Conservation (phyloP, 2,797 vertebrate genomes). For the Moxostoma hubbsi region DNA sequence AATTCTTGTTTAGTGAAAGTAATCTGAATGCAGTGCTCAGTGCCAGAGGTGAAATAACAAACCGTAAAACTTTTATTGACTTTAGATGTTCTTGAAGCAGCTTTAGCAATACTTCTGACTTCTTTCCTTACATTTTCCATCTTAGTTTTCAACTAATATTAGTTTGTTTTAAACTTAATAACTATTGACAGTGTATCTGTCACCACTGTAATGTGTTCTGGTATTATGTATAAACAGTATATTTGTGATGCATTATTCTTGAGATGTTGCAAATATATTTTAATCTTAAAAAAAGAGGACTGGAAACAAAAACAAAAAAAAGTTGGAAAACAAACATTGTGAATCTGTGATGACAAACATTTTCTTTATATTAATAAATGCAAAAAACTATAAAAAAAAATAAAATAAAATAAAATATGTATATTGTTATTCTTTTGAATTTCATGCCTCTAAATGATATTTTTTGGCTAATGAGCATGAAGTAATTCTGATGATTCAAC, state of each 20-base stretch:
- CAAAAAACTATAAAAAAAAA: background rate
- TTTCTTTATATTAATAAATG: background rate
- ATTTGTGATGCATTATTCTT: constrained; percentile 15
- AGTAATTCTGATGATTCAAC: constrained; percentile 7
- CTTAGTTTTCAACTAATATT: background rate
- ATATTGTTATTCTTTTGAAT: background rate
- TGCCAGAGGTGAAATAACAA: background rate
- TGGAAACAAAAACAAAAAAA: background rate
- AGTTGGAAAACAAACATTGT: background rate
- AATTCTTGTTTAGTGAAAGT: background rate
- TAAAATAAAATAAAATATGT: background rate
- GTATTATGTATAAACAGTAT: constrained; percentile 8
- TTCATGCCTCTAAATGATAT: constrained; percentile 31
- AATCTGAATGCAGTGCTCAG: background rate
- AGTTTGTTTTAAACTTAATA: background rate
- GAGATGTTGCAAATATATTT: constrained; percentile 3
- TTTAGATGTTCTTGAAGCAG: no score
- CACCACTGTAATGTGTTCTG: background rate
- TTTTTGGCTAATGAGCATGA: constrained; percentile 23
- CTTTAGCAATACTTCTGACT: no score
- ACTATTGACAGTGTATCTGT: background rate
- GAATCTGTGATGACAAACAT: background rate
- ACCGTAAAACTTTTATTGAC: background rate
- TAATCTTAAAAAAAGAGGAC: background rate
- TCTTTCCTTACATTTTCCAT: background rate